A percentile compares a stretch with the other conserved stretches of the same genome.
phyloP scores from a whole-genome alignment of 2,888 invertebrate species.

The Salpingus planirostris region DNA sequence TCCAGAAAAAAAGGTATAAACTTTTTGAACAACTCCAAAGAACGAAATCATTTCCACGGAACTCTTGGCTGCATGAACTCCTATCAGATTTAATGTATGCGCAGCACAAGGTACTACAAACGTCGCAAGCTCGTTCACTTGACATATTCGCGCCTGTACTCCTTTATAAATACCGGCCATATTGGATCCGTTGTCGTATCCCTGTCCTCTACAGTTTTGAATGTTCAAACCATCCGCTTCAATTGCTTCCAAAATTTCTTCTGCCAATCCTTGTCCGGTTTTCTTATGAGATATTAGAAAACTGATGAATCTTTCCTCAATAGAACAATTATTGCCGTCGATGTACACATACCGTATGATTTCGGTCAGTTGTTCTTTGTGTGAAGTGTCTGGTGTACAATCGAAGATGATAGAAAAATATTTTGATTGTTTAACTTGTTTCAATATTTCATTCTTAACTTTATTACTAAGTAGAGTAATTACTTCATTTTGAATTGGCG shows the following conservation, averaged over 20 bases:
- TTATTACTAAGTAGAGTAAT: background rate
- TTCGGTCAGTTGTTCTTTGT: background rate
- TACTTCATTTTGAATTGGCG: constrained; percentile 1
- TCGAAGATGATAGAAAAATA: constrained; percentile 1
- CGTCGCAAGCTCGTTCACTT: constrained; percentile 22
- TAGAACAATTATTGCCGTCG: background rate
- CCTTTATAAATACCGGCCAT: constrained; percentile 24
- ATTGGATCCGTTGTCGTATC: constrained; percentile 8
- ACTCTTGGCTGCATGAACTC: constrained; percentile 11
- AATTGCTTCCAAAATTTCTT: constrained; percentile 9
- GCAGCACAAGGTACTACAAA: constrained; percentile 24
- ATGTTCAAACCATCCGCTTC: constrained; percentile 12
- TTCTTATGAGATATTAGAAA: background rate
- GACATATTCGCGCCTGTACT: constrained; percentile 25
- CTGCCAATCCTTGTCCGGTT: constrained; percentile 1
- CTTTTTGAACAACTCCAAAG: constrained; percentile 10
- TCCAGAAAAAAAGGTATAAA: constrained; percentile 22
- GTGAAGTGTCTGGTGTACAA: constrained; percentile 1
- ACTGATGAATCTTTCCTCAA: background rate
- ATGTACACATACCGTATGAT: background rate
- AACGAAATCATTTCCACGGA: constrained; percentile 13
- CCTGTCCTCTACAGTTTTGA: constrained; percentile 7
- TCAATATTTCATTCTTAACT: background rate
- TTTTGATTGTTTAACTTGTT: background rate
- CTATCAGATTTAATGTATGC: constrained; percentile 7